Base-by-base conservation (phyloP, 2,888 invertebrate species). In the Halictus ligatus region DNA sequence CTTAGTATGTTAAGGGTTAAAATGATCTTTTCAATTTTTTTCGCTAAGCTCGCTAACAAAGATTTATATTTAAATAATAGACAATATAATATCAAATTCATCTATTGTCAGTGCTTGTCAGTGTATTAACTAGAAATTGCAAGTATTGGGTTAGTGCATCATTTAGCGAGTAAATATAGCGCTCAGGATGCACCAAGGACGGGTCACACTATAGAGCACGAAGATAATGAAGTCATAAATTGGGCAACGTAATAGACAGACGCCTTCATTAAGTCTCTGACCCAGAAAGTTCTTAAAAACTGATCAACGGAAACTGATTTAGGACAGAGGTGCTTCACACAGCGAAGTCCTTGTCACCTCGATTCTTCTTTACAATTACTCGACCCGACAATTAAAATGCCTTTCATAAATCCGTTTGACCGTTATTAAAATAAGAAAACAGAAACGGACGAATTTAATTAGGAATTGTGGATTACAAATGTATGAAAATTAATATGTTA, bases 271-370 rank as follows among this genome's bases (percentile, higher is more conserved):
- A 40, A 40, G 69, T 69, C 21, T 40, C 69, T 12, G 40, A 69
- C 69, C 69, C 69, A 40, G 69, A 69, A 69, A 69, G 10, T 69
- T 69, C 69, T 69, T 40, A 69, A 69, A 69, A 69, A 40, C 40
- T 40, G 69, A 69, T 69, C 69, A 69, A 40, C 40, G 69, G 40
- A 40, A 69, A 69, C 69, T 40, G 40, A 69, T 69, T 69, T 29
- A 29, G 43, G 12, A 12, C 29, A 15, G 7, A 25, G 69, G 40
- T 40, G 12, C 69, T 69, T 40, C 69, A 12, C 40, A 40, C 8
- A 40, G 69, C 69, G 8, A 18, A 21, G 35, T 69, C 12, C 40
- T 40, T 40, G 21, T 40, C 69, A 5, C 18, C 21, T 40, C 69
- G 40, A 69, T 40, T 40, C 21, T 69, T 40, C 40, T 40, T 69